A percentile compares a stretch with the other conserved stretches of the same genome.
These are phyloP conservation scores for Baccha elongata DNA, from an alignment of 2,888 invertebrate genomes.

Conservation along the genomic window DNA sequence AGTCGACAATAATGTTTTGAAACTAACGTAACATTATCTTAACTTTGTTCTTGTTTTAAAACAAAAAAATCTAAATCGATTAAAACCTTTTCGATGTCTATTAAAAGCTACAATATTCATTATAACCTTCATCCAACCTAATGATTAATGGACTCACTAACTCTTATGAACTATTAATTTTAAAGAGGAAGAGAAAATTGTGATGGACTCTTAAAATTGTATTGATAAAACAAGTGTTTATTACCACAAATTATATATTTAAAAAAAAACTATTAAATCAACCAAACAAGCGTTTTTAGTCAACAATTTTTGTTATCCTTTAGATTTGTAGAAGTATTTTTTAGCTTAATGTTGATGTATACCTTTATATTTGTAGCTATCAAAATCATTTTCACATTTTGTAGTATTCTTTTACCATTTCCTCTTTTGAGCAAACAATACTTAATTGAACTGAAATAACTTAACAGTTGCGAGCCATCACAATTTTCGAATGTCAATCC, in stretches of 20 bases:
- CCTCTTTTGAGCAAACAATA: constrained; percentile 55
- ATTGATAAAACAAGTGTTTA: constrained; percentile 2
- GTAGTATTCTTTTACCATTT: constrained; percentile 26
- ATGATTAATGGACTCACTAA: neutral
- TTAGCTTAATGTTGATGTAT: constrained; percentile 15
- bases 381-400: constrained; percentile 56
- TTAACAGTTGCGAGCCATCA: constrained; percentile 80
- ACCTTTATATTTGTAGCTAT: neutral
- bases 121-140: too few relatives aligned
- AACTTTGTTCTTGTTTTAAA: too few relatives aligned
- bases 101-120: too few relatives aligned
- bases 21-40: too few relatives aligned
- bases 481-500: constrained; percentile 78
- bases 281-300: constrained; percentile 82
- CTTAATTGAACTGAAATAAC: neutral
- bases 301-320: constrained; percentile 77
- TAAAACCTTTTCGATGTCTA: too few relatives aligned
- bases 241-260: neutral
- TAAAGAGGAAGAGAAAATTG: constrained; percentile 73
- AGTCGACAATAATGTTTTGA: too few relatives aligned
- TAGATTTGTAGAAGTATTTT: constrained; percentile 30
- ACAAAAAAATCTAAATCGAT: too few relatives aligned
- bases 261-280: too few relatives aligned
- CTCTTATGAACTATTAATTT: constrained; percentile 21
- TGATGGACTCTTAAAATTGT: constrained; percentile 80